Evolutionary conservation across 1,140 invertebrate species (phyloP).

Genomic region (Brachionus calyciflorus): DNA sequence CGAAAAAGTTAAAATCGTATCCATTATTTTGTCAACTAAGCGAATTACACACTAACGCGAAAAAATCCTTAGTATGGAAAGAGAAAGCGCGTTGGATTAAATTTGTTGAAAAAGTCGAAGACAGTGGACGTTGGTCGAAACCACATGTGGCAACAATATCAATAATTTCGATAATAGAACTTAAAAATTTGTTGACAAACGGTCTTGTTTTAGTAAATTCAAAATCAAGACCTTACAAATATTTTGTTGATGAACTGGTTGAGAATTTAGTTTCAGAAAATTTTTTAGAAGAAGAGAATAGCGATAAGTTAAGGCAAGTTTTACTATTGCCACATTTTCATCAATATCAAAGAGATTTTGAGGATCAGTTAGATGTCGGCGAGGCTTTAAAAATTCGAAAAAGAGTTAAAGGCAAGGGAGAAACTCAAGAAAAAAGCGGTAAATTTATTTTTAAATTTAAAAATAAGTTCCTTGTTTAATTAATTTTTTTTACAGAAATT

Average conservation of each 20-base stretch:
- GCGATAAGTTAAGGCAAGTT: constrained; percentile 51
- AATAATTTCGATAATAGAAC: constrained; percentile 58
- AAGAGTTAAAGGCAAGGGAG: neutral
- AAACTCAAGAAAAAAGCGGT: constrained; percentile 69
- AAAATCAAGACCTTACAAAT: constrained; percentile 65
- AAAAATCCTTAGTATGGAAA: constrained; percentile 20
- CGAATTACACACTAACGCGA: constrained; percentile 3
- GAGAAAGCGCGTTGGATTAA: constrained; percentile 58
- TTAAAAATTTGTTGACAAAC: constrained; percentile 54
- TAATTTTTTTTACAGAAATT: neutral
- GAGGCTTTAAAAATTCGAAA: neutral
- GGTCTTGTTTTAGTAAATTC: constrained; percentile 57
- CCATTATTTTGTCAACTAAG: constrained; percentile 37
- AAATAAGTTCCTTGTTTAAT: neutral
- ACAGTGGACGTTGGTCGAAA: constrained; percentile 61
- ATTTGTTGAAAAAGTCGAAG: constrained; percentile 61
- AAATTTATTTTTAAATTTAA: constrained; percentile 65
- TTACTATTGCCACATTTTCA: constrained; percentile 20
- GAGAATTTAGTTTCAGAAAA: constrained; percentile 84
- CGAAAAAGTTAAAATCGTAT: constrained; percentile 11
- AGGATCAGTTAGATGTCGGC: neutral
- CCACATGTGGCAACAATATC: constrained; percentile 61
- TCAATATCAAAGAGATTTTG: constrained; percentile 25
- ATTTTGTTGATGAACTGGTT: constrained; percentile 83
- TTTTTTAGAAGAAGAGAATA: constrained; percentile 70